Evolutionary conservation across 2,888 invertebrate genomes (phyloP), one percentile per base, ranked within the genome.

Genomic region (Ophonus ardosiacus): DNA sequence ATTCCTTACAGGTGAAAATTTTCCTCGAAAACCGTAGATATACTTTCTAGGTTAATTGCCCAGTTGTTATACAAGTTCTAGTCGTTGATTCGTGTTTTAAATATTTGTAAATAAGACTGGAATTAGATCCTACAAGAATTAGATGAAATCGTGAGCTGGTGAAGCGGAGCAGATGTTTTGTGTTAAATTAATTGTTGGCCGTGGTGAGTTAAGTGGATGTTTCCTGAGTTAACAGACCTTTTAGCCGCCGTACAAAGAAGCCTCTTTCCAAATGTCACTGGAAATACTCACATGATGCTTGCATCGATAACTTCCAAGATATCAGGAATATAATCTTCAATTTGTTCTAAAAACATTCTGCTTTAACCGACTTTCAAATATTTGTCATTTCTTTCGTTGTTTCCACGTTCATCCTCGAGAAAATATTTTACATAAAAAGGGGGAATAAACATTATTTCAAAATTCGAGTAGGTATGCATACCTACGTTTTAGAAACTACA

Each of bases 1-100:
- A 10, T 51, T 51, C 43, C 13, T 31, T 51, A 51, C 79, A 79
- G 79, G 79, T 79, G 78, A 78, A 78, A 78, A 56, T 78, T 79
- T 79, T 79, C 59, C 17, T 79, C 18, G 31, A 17, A 57, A 79
- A 79, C 79, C 61, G 59, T 79, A 40, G 57, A 59, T 61, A 79
- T 61, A 79, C 21, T 61, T 79, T 79, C 31, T 79, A 57, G 79
- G 79, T 79, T 79, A 79, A 79, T 79, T 79, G 79, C 79, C 79
- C 7, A 61, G 79, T 79, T 79, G 79, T 79, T 61, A 6, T 79
- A 79, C 61, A 79, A 79, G 79, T 79, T 6, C 1, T 79, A 24
- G 31, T 8, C 38, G 59, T 6, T 61, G 59, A 61, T 38, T 79
- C 79, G 79, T 79, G 79, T 79, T 79, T 79, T 57, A 79, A 79